Base-by-base conservation (phyloP, 92 coral and sea anemone species). In the Epizoanthus rinbou region DNA sequence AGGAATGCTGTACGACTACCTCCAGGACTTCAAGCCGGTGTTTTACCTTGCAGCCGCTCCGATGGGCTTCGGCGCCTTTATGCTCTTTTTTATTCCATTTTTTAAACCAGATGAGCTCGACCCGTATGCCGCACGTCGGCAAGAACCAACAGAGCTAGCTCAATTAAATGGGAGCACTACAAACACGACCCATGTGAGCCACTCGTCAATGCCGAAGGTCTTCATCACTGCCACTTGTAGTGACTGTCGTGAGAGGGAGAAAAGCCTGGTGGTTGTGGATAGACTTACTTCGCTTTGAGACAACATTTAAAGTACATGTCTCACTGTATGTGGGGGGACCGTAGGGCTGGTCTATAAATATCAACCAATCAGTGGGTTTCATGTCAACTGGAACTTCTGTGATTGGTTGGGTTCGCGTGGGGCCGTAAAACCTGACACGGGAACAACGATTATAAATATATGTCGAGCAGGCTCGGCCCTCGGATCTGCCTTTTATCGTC, bases 1-100 rank as follows among this genome's bases (percentile, higher is more conserved):
- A 93, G 95, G 98, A 63, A 73, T 93, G 57, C 78, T 93, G 81
- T 93, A 91, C 66, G 98, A 93, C 71, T 47, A 74, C 16, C 79
- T 89, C 7, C 85, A 85, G 9, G 87, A 84, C 0, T 93, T 91
- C 73, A 93, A 89, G 83, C 94, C 93, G 1, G 98, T 93, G 66
- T 93, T 93, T 73, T 93, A 89, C 82, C 89, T 93, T 24, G 98
- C 98, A 5, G 92, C 95, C 47, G 95, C 91, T 18, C 92, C 98
- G 23, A 93, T 93, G 98, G 88, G 92, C 59, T 73, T 87, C 37
- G 98, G 95, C 21, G 90, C 91, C 6, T 75, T 91, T 18, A 56
- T 91, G 25, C 80, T 93, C 8, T 78, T 91, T 68, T 37, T 89
- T 37, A 87, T 88, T 5, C 86, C 95, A 7, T 76, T 85, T 43